These are phyloP conservation scores for Oasisia sp. DNA, from an alignment of 2,888 invertebrate species.

Conservation along the genomic window DNA sequence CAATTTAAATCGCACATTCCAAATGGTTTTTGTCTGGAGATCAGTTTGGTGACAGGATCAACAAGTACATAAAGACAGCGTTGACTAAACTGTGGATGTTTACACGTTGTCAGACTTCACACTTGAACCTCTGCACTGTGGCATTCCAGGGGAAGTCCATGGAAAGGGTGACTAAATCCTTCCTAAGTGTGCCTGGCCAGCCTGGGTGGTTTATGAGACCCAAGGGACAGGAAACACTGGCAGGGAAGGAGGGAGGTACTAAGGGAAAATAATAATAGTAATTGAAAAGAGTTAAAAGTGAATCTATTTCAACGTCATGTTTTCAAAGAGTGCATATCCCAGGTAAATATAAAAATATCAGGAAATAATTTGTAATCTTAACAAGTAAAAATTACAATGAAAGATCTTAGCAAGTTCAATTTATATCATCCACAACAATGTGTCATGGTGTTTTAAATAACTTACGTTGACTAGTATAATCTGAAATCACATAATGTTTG, in stretches of 20 bases:
- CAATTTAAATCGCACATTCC: background rate
- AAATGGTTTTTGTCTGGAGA: background rate
- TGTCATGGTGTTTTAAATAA: too few relatives aligned
- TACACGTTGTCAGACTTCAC: background rate
- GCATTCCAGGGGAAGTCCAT: background rate
- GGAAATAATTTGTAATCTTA: background rate
- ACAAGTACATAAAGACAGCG: background rate
- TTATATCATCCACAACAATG: too few relatives aligned
- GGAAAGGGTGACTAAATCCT: background rate
- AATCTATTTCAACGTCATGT: background rate
- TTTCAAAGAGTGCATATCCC: background rate
- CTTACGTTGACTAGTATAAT: too few relatives aligned
- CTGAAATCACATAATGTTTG: too few relatives aligned
- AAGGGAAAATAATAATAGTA: background rate
- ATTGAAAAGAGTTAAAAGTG: background rate
- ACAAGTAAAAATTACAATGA: background rate
- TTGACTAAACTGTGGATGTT: background rate
- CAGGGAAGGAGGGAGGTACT: background rate
- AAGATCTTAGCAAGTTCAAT: background rate
- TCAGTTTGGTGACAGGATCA: background rate
- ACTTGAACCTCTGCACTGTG: background rate
- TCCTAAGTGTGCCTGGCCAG: background rate
- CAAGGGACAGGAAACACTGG: background rate
- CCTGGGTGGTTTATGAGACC: background rate
- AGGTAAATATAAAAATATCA: background rate